Evolutionary conservation across 2,113 vertebrate species (phyloP), one percentile per base, ranked within the genome.

Genomic region (Vulpes vulpes): DNA sequence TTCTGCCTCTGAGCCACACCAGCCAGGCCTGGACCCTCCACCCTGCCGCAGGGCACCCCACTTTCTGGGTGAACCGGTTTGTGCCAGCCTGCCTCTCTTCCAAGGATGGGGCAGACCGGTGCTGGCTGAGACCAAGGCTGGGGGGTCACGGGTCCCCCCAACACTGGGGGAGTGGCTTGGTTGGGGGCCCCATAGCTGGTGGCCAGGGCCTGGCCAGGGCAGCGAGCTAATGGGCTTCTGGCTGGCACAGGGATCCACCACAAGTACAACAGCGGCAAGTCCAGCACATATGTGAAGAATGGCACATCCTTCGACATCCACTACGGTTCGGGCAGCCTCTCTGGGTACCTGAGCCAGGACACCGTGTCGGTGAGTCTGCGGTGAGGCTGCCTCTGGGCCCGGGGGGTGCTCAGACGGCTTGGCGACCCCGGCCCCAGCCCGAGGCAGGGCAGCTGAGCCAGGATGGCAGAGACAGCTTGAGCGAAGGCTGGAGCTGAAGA

Each of bases 301-400:
- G 99, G 99, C 59, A 99, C 99, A 0, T 55, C 97, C 2, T 99
- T 99, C 8, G 98, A 99, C 96, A 99, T 99, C 97, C 99, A 98
- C 93, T 99, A 99, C 0, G 99, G 99, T 60, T 99, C 99, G 0
- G 99, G 99, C 73, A 99, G 99, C 96, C 99, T 99, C 76, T 99
- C 99, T 0, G 99, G 99, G 5, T 99, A 97, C 98, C 99, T 99
- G 94, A 99, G 99, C 89, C 92, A 99, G 98, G 99, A 99, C 95
- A 98, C 98, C 0, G 98, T 99, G 91, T 98, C 95, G 82, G 99
- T 99, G 96, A 99, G 99, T 98, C 19, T 20, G 27, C 2, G 38
- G 55, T 38, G 3, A n/a, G 17, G 65, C 27, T 1, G 8, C 10
- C 10, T 3, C 19, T 10, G 8, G 9, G 73, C n/a, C 38, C 35